Conservation (phyloP, 35 echinoderm and acorn worm genomes). For the Lytechinus variegatus region DNA sequence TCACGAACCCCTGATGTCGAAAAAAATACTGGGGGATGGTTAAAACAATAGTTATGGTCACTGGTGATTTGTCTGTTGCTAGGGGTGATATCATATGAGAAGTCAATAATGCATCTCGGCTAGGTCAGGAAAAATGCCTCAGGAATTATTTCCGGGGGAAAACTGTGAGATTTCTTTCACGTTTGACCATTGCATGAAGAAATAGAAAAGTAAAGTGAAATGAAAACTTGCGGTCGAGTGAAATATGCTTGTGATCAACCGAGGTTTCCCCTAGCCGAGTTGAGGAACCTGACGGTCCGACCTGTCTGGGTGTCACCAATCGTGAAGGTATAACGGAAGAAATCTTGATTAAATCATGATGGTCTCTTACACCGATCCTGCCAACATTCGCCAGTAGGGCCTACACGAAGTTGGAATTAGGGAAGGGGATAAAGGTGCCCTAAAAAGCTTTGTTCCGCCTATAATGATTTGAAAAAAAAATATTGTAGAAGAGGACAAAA, state of each 20-base stretch:
- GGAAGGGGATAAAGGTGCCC: no score
- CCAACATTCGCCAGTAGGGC: neutral
- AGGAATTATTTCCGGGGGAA: slow-evolving; percentile 10
- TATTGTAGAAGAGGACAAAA: no score
- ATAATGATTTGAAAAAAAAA: no score
- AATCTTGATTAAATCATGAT: neutral
- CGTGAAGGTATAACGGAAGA: neutral
- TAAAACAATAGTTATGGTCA: neutral
- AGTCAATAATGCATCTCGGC: slow-evolving; percentile 1
- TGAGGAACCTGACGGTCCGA: neutral
- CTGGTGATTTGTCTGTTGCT: neutral
- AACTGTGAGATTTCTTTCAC: slow-evolving; percentile 4
- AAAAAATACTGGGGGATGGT: neutral
- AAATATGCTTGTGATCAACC: slow-evolving; percentile 7
- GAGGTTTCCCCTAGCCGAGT: neutral
- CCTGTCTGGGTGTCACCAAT: neutral
- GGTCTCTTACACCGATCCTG: neutral
- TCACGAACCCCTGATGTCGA: neutral
- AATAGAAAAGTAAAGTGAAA: neutral
- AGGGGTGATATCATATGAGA: slow-evolving; percentile 11
- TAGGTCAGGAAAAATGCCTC: neutral
- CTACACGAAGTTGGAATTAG: no score
- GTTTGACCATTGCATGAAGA: neutral
- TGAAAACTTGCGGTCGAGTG: neutral
- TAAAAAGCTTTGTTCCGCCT: no score